phyloP scores from a whole-genome alignment of 30 jellyfish, hydroid and myxozoan species.

The Aurelia coerulea region DNA sequence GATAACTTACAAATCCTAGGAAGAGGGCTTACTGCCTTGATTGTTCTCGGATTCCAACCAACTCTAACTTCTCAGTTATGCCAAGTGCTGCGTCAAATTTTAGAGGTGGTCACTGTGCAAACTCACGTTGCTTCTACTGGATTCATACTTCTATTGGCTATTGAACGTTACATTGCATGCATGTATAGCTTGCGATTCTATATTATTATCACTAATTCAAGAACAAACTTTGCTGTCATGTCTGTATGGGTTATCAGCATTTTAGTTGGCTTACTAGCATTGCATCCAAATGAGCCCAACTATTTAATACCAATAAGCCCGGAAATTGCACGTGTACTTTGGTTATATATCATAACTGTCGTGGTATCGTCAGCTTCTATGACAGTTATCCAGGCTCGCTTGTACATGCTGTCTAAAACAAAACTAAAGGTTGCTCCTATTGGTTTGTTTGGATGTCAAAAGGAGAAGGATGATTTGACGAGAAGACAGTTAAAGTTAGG shows the following conservation, averaged over 20 bases:
- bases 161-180: conserved; percentile 43
- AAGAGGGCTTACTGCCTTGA: background rate
- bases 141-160: conserved; percentile 3
- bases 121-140: conserved; percentile 1
- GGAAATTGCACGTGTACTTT: background rate
- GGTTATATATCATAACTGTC: background rate
- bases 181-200: conserved; percentile 17
- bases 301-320: background rate
- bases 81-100: background rate
- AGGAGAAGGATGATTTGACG: background rate
- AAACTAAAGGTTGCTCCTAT: background rate
- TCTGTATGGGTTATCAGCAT: conserved; percentile 1
- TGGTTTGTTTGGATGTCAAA: background rate
- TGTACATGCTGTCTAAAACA: background rate
- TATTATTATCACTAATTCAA: background rate
- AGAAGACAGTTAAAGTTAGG: conserved; percentile 2
- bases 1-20: background rate
- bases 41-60: background rate
- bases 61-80: background rate
- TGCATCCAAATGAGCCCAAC: background rate
- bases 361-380: background rate
- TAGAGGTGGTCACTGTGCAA: background rate
- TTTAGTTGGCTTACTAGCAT: background rate
- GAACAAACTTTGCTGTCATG: background rate
- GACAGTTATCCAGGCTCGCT: background rate